Evolutionary conservation across 92 coral and sea anemone genomes (phyloP), one percentile per base, ranked within the genome.

Genomic region (Palythoa grandiflora): DNA sequence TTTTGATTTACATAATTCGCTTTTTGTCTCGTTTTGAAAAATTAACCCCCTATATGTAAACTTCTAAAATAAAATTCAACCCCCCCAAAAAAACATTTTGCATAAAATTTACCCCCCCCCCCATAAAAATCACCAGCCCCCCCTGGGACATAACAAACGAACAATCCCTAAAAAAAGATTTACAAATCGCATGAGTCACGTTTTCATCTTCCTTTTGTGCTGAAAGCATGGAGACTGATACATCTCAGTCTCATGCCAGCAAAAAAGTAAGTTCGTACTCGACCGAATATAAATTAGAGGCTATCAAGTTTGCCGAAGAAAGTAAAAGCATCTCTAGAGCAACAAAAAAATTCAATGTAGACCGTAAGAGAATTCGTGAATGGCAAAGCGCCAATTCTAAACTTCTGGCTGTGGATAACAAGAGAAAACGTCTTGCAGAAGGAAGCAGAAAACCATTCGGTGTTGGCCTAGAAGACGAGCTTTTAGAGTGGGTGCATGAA

Each of bases 201-300:
- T 55, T 55, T 8, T 55, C 12, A 55, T 55, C 61, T 55, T 55
- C 61, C 61, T 8, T 55, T 55, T 55, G 6, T 55, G 61, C 61
- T 55, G 9, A 4, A 55, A 55, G 61, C 61, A 55, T 3, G 61
- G 61, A 55, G 61, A 55, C 61, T 55, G 61, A 55, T 55, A 4
- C 3, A 55, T 8, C 61, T 55, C 61, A 55, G 61, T 10, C 61
- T 55, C 61, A 55, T 8, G 12, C 61, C 61, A 40, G 79, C 38
- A 65, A 88, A 88, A 28, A 72, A 73, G 44, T 88, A 75, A 88
- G 61, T 81, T 81, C 72, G 11, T 88, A 68, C 44, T 77, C 80
- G 51, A 78, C 66, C 11, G 75, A 81, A 81, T 59, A 73, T 73
- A 73, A 73, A 68, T 20, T 68, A 68, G 73, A 68, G 9, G 73